phyloP scores from a whole-genome alignment of 2,113 vertebrate species.

The Calypte anna region DNA sequence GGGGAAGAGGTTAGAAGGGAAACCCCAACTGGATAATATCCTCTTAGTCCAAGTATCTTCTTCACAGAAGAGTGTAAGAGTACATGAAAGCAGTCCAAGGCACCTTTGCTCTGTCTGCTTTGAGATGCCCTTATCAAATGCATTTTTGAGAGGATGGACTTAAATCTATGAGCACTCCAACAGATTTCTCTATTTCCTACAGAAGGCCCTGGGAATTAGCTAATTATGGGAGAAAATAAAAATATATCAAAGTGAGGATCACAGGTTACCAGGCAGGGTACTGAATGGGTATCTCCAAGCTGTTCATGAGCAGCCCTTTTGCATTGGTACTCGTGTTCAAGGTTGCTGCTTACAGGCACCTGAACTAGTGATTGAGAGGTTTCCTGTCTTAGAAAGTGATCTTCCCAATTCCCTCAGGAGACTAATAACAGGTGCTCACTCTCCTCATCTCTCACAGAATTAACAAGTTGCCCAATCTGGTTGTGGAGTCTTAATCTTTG shows the following conservation, averaged over 20 bases:
- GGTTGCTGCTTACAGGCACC: neutral
- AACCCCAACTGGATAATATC: accelerated
- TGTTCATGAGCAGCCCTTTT: neutral
- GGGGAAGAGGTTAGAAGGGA: neutral
- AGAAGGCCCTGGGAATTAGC: neutral
- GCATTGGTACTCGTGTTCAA: neutral
- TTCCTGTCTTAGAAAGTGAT: neutral
- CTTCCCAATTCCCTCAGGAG: neutral
- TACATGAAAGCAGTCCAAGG: neutral
- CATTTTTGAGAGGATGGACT: neutral
- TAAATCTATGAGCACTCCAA: neutral
- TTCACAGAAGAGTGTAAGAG: neutral
- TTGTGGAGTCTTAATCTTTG: neutral
- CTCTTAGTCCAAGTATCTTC: neutral
- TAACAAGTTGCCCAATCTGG: neutral
- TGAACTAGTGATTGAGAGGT: neutral
- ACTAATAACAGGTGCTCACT: neutral
- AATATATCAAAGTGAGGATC: neutral
- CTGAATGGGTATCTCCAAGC: neutral
- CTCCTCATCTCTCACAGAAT: neutral
- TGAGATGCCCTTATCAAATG: neutral
- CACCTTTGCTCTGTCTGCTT: neutral
- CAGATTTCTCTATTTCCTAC: neutral
- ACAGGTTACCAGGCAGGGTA: neutral
- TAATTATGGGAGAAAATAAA: neutral